Base-by-base conservation (phyloP, 2,888 invertebrate genomes). In the Protonemura montana region DNA sequence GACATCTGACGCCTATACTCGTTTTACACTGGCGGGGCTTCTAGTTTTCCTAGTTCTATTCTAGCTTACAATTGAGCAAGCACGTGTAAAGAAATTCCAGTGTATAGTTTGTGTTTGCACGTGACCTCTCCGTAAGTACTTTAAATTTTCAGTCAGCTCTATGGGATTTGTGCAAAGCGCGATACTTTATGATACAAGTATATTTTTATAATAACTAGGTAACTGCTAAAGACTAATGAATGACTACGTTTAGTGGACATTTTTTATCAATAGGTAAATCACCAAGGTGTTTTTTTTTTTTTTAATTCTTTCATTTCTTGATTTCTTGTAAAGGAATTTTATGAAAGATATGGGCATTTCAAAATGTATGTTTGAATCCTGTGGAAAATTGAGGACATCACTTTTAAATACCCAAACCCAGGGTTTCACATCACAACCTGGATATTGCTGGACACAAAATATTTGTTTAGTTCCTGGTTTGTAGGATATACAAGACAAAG, bases 1-100 rank as follows among this genome's bases (percentile, higher is more conserved):
- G 92, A 92, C 88, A 91, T 91, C 89, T 91, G 91, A 91, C 90
- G 85, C 5, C 84, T 10, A 59, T 59, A 59, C 13, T 7, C 59
- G 2, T 2, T 59, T 2, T 3, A 21, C 59, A 59, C 16, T 1
- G 21, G 21, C 7, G 59, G 16, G 21, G 35, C 13, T 59, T 16
- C 59, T 35, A 35, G 59, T 21, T 3, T 21, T 2, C 1, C 59
- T 10, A 59, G 59, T 59, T 21, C 59, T 3, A 59, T 59, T 21
- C 59, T 59, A 59, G 59, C 59, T 21, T 59, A 59, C 59, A 59
- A 59, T 59, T 59, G 59, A 59, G 59, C 13, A 59, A 13, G 21
- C 59, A 59, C 59, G 7, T 21, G 13, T 16, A 7, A 21, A 59
- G 13, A 21, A 59, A 59, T 59, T 59, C 59, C 59, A 59, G 59